phyloP scores from a whole-genome alignment of 1,140 invertebrate species.

The Trichonephila clavipes region DNA sequence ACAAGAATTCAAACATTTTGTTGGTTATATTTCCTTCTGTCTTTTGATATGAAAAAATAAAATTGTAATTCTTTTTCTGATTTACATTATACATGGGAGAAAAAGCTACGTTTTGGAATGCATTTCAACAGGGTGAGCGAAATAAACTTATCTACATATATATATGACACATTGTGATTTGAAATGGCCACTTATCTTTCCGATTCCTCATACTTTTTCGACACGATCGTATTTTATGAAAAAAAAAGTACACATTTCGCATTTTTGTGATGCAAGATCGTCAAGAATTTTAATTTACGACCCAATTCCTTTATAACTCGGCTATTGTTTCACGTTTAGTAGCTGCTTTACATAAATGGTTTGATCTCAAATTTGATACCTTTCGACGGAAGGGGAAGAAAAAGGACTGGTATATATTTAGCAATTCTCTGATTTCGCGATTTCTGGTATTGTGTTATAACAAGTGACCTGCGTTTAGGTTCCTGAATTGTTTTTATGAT shows the following conservation, averaged over 20 bases:
- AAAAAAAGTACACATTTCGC: background rate
- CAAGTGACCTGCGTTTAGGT: background rate
- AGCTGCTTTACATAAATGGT: background rate
- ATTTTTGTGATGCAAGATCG: background rate
- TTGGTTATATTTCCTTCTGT: too few relatives aligned
- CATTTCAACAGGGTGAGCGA: background rate
- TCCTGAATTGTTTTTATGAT: background rate
- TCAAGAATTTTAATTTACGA: background rate
- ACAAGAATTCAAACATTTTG: too few relatives aligned
- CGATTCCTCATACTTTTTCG: background rate
- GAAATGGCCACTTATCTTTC: background rate
- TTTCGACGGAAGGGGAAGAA: background rate
- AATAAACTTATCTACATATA: background rate
- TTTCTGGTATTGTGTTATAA: background rate
- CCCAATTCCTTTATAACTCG: constrained; percentile 5
- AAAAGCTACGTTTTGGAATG: background rate
- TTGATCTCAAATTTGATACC: constrained; percentile 6
- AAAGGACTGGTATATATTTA: background rate
- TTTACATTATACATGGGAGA: too few relatives aligned
- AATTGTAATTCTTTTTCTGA: too few relatives aligned
- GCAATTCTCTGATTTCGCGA: constrained; percentile 14
- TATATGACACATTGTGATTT: background rate
- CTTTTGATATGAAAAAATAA: too few relatives aligned
- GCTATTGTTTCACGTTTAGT: constrained; percentile 5
- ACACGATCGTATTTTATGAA: background rate